Conservation (phyloP, 2,797 vertebrate genomes). For the Tragopan temminckii region DNA sequence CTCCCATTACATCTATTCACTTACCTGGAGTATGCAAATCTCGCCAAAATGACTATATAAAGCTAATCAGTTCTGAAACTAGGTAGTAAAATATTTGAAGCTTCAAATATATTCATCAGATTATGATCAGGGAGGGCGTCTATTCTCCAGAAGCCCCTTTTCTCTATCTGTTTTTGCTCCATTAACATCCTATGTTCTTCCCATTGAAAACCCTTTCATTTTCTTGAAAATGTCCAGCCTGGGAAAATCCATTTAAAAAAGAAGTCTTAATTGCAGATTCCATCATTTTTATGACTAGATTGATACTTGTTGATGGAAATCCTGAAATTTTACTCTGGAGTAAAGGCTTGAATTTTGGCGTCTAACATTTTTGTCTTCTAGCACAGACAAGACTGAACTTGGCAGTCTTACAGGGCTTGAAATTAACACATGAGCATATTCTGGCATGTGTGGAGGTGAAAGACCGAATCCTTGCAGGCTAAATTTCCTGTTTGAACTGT, state of each 20-base stretch:
- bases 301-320: constrained; percentile 13
- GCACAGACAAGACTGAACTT: constrained; percentile 4
- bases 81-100: constrained; percentile 30
- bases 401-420: constrained; percentile 9
- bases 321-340: constrained; percentile 12
- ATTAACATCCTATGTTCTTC: neutral
- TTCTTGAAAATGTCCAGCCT: constrained; percentile 8
- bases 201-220: constrained; percentile 2
- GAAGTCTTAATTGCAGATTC: neutral
- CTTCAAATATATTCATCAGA: neutral
- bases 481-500: constrained; percentile 6
- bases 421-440: constrained; percentile 22
- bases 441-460: constrained; percentile 5
- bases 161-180: neutral
- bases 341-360: constrained; percentile 24
- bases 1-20: neutral
- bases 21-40: neutral
- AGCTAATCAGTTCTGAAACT: neutral
- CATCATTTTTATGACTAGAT: constrained; percentile 14
- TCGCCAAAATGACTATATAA: neutral
- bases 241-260: neutral
- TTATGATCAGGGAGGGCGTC: neutral
- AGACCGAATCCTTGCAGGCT: constrained; percentile 7
- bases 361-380: constrained; percentile 29
- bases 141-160: neutral